These are phyloP conservation scores for Mycteria americana DNA, from an alignment of 2,797 vertebrate genomes.

Conservation along the genomic window DNA sequence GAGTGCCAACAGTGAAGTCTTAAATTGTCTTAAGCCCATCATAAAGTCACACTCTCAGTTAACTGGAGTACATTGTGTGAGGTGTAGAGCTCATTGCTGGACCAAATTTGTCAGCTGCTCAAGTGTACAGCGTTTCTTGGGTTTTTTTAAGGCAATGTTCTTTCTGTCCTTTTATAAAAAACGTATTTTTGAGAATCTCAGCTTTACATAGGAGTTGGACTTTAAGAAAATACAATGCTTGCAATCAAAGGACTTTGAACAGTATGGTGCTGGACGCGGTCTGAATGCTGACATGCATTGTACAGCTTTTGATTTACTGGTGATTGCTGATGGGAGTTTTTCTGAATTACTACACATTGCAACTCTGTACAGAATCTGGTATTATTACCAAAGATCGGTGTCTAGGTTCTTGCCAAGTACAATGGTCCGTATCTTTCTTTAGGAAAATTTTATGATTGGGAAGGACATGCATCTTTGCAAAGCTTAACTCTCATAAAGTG, in stretches of 20 bases:
- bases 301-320: neutral
- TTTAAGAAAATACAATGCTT: neutral
- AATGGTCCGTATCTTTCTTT: neutral
- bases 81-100: neutral
- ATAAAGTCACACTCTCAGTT: constrained; percentile 34
- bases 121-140: neutral
- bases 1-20: neutral
- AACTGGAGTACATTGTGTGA: constrained; percentile 1
- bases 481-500: neutral
- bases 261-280: neutral
- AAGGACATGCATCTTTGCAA: neutral
- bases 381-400: neutral
- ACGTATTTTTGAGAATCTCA: neutral
- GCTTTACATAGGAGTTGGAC: neutral
- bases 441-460: neutral
- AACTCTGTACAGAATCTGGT: neutral
- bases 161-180: neutral
- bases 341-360: neutral
- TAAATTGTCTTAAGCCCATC: constrained; percentile 33
- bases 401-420: neutral
- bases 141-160: neutral
- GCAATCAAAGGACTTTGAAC: neutral
- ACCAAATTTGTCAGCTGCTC: neutral
- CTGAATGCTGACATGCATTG: neutral
- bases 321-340: neutral